A percentile compares a stretch with the other conserved stretches of the same genome.
These are phyloP conservation scores for Paraescarpia echinospica DNA, from an alignment of 1,140 invertebrate genomes.

Conservation along the genomic window DNA sequence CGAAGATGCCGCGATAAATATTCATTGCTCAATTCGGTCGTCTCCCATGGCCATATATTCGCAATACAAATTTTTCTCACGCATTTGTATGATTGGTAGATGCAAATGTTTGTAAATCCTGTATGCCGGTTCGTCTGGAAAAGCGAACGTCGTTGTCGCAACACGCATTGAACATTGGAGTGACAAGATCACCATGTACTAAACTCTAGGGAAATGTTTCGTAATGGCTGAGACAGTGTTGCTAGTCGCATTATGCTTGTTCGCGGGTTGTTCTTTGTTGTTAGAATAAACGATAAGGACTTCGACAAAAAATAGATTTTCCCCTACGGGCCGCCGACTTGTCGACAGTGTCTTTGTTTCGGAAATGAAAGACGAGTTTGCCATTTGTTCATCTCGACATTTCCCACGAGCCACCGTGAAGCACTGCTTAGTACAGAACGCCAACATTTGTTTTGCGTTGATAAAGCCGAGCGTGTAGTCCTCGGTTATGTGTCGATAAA, in stretches of 20 bases:
- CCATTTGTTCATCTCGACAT: neutral
- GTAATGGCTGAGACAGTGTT: neutral
- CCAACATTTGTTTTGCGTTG: neutral
- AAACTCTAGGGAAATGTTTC: neutral
- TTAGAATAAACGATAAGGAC: neutral
- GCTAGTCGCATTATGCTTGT: neutral
- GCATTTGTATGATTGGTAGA: no score
- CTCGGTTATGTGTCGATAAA: neutral
- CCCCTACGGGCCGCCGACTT: neutral
- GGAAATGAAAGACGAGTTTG: neutral
- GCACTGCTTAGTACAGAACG: neutral
- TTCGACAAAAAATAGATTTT: no score
- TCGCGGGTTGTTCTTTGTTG: neutral
- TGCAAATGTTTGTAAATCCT: no score
- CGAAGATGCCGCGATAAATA: no score
- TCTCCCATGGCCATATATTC: no score
- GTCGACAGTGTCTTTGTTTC: neutral
- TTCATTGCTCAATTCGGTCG: no score
- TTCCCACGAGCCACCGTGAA: neutral
- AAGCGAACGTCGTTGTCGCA: no score
- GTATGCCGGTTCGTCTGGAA: no score
- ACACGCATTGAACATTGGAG: no score
- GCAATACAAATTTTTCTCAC: no score
- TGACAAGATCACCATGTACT: no score
- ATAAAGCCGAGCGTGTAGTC: neutral